Evolutionary conservation across 2,888 invertebrate genomes (phyloP), one percentile per base, ranked within the genome.

Genomic region (Tridacna gigas): DNA sequence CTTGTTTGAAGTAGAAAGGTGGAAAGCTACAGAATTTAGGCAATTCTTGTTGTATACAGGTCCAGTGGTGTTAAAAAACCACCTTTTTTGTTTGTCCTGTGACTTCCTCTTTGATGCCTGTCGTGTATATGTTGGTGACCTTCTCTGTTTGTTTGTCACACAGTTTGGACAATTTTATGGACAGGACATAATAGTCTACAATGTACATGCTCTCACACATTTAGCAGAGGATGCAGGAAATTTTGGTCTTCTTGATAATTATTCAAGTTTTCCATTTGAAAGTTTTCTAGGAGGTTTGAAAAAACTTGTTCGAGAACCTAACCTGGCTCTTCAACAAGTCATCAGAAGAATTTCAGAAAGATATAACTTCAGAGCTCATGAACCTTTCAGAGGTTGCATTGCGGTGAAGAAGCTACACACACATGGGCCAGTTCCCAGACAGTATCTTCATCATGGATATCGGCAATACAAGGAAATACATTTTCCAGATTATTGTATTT

Each of bases 121-220:
- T 71, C 80, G 78, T 73, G 47, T 73, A n/a, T 90, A 84, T 88
- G 89, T 90, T n/a, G 60, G 89, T 47, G 81, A 91, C 60, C 69
- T 91, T 3, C 63, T 91, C 22, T 37, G 74, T 61, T 28, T 80
- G 12, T 94, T 93, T 90, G 91, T 94, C 4, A 0, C 77, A 67
- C 69, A 88, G 12, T 84, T 90, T 88, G 69, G 86, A 56, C 80
- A 90, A 71, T 69, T 94, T 51, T 95, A 94, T 90, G 93, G 93
- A 13, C 81, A 89, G 80, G 90, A 94, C 73, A 89, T 88, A 80
- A 79, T 94, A 11, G 90, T 91, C 15, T 88, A 93, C 83, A 95
- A 95, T 90, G 89, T 95, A 18, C 95, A 95, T 88, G 90, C 90
- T 73, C 84, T 95, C 18, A 80, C 91, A 28, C 95, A 95, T 88